Percentiles rank a stretch among this genome's conserved stretches.
Conservation (phyloP, 2,797 vertebrate species). For the Eulemur albifrons region DNA sequence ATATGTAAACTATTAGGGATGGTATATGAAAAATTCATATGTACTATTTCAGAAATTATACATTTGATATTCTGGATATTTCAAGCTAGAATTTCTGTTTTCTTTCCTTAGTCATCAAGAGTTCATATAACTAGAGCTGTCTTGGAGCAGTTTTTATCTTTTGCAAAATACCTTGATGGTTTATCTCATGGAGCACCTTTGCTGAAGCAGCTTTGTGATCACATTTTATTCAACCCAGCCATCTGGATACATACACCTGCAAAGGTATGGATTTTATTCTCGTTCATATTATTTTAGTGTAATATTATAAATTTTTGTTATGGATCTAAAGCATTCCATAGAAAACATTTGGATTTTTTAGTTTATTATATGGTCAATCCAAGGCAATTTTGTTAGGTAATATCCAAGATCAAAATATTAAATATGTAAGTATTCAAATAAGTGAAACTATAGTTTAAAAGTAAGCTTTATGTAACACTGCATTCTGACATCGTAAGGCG, state of each 20-base stretch:
- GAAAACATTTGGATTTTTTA: not conserved
- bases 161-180: constrained; percentile 98
- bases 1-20: not conserved
- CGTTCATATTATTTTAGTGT: not conserved
- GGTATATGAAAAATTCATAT: not conserved
- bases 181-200: constrained; percentile 95
- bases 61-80: not conserved
- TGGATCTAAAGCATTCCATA: not conserved
- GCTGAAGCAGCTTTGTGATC: constrained; percentile 96
- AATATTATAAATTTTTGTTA: not conserved
- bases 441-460: not conserved
- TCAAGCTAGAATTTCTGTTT: constrained; percentile 62
- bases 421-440: constrained; percentile 16
- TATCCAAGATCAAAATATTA: not conserved
- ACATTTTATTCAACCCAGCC: constrained; percentile 94
- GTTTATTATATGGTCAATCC: not conserved
- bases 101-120: constrained; percentile 91
- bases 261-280: constrained; percentile 87
- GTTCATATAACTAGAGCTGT: constrained; percentile 96
- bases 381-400: not conserved
- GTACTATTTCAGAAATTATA: not conserved
- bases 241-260: constrained; percentile 99
- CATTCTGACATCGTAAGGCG: not conserved
- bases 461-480: not conserved
- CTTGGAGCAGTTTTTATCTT: constrained; percentile 97